Conservation (phyloP, 2,113 vertebrate genomes). For the Xiphophorus maculatus region DNA sequence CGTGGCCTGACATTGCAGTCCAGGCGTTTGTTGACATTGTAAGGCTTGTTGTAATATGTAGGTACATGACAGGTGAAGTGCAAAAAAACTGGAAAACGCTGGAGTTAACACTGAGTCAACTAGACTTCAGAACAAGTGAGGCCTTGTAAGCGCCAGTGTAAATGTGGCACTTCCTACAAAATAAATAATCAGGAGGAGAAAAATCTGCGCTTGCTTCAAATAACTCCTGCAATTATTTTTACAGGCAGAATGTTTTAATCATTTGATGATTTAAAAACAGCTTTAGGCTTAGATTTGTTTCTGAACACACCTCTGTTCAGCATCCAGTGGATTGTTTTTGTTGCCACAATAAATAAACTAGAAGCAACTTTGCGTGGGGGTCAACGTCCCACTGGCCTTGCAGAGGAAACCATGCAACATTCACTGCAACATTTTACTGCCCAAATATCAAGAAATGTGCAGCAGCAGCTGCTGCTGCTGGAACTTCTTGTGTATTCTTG, state of each 20-base stretch:
- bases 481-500: not conserved
- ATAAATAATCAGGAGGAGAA: slow-evolving; percentile 43
- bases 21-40: slow-evolving; percentile 40
- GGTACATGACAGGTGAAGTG: slow-evolving; percentile 33
- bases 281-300: slow-evolving; percentile 1
- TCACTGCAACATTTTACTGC: not conserved
- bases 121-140: slow-evolving; percentile 45
- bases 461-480: not conserved
- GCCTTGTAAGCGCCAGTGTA: slow-evolving; percentile 40
- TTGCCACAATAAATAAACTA: not conserved
- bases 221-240: slow-evolving; percentile 40
- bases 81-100: slow-evolving; percentile 30
- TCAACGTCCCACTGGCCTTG: not conserved
- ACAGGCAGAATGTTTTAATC: slow-evolving; percentile 23
- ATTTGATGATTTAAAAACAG: slow-evolving; percentile 18
- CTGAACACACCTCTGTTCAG: slow-evolving; percentile 13
- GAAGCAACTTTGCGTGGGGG: not conserved
- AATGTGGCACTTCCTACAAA: slow-evolving; percentile 45
- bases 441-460: not conserved
- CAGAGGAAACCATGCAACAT: not conserved
- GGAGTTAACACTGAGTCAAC: slow-evolving; percentile 36
- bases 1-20: slow-evolving; percentile 38
- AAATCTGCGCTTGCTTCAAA: slow-evolving; percentile 39
- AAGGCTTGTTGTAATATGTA: slow-evolving; percentile 32
- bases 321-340: not conserved